Base-by-base conservation (phyloP, 2,113 vertebrate genomes). In the Vulpes lagopus region DNA sequence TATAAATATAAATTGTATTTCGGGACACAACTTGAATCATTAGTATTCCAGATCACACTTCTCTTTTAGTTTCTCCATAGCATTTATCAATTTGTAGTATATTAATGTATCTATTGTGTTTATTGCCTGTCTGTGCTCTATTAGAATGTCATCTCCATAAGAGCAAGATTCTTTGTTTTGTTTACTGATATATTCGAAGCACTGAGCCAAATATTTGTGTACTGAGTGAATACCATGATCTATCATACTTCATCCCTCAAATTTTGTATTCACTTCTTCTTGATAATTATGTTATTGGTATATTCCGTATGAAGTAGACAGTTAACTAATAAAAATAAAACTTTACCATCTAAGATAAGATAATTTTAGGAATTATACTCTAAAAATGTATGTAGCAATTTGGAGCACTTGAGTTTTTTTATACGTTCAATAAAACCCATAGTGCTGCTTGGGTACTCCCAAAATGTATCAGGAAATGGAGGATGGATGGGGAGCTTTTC, bases 321-420 rank as follows among this genome's bases (percentile, higher is more conserved):
- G 22, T 82, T 80, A 73, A 49, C 53, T 79, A 35, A 49, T 65
- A 84, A 95, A 97, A 89, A 81, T 91, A 71, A 27, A 80, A 65
- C 32, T 83, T 2, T 94, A 32, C 38, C 23, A 85, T 92, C n/a
- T 43, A 92, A 27, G 60, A 85, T 53, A 92, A 67, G 55, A 80
- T 2, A 81, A 86, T 62, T 91, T 96, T 96, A 81, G 27, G 16
- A 92, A 59, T 62, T 69, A 60, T 89, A 30, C 35, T 20, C n/a
- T 94, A 83, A 88, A 95, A 97, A 53, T 43, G 1, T 38, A n/a
- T 69, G 35, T 80, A 57, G 14, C 88, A 65, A 78, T 82, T 95
- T 93, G 35, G 43, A 89, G 53, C 97, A 49, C 30, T 89, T 89
- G 49, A 35, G 23, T 64, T 76, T 91, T 93, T 93, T 85, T 95